These are phyloP conservation scores for Panthera uncia DNA, from an alignment of 2,113 vertebrate genomes.

Conservation along the genomic window DNA sequence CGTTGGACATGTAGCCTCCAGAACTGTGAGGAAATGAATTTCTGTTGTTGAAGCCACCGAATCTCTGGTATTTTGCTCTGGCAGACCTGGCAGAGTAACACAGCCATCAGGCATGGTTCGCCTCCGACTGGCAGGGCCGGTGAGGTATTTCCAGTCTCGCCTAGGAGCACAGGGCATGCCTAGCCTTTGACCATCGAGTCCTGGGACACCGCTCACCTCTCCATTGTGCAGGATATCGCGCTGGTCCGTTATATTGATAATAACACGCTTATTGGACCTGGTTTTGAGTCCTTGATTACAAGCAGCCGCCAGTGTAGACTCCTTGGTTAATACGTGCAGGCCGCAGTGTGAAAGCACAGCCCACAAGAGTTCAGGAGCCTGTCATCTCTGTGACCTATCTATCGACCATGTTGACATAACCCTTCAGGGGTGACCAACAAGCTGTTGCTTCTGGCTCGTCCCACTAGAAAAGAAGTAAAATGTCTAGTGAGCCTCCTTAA, in stretches of 20 bases:
- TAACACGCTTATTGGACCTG: not conserved
- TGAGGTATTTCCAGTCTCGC: not conserved
- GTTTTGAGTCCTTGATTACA: not conserved
- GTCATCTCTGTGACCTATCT: not conserved
- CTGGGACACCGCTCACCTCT: not conserved
- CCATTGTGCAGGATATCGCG: not conserved
- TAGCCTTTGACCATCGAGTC: not conserved
- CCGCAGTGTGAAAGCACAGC: not conserved
- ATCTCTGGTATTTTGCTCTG: not conserved
- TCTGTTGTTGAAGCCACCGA: not conserved
- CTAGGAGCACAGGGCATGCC: not conserved
- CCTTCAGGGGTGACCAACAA: not conserved
- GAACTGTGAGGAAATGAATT: not conserved
- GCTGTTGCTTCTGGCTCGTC: not conserved
- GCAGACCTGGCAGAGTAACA: too few relatives aligned
- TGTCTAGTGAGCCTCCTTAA: not conserved
- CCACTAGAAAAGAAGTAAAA: not conserved
- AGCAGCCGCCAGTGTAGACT: not conserved
- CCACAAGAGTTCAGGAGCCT: not conserved
- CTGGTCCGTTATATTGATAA: not conserved
- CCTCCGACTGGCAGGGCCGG: not conserved
- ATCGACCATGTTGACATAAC: not conserved
- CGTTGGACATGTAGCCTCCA: not conserved
- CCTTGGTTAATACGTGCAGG: not conserved
- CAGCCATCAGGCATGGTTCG: not conserved